Conservation (phyloP, 2,113 vertebrate species). For the Boleophthalmus pectinirostris region DNA sequence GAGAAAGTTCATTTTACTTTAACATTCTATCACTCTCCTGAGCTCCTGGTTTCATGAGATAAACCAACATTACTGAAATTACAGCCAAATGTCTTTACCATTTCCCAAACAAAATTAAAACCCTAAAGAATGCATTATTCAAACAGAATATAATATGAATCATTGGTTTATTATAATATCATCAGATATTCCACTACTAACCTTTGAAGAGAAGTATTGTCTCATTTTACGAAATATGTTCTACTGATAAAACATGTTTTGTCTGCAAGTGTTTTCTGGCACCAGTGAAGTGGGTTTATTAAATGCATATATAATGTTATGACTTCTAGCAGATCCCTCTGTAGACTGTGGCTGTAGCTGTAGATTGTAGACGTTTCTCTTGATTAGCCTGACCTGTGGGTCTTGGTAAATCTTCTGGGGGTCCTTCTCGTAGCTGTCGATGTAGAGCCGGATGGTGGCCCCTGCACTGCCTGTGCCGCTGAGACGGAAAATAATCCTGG, state of each 20-base stretch:
- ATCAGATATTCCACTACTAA: too few species aligned
- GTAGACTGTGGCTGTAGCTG: slow-evolving; percentile 17
- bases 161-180: too few species aligned
- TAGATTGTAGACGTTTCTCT: slow-evolving; percentile 25
- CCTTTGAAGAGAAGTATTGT: too few species aligned
- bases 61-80: slow-evolving; percentile 41
- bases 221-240: neutral
- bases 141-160: too few species aligned
- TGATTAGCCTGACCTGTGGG: slow-evolving; percentile 83
- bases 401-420: slow-evolving; percentile 88
- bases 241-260: neutral
- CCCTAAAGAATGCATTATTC: neutral
- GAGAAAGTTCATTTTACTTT: too few species aligned
- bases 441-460: slow-evolving; percentile 93
- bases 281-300: slow-evolving; percentile 9
- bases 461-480: slow-evolving; percentile 96
- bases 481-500: slow-evolving; percentile 94
- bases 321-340: slow-evolving; percentile 13
- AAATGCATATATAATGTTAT: slow-evolving; percentile 22
- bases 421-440: slow-evolving; percentile 98
- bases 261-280: neutral
- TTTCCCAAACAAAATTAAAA: slow-evolving; percentile 22
- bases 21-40: neutral
- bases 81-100: slow-evolving; percentile 45
- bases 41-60: slow-evolving; percentile 22